Percentiles rank a stretch among this genome's conserved stretches.
phyloP scores from a whole-genome alignment of 2,113 vertebrate species.

The Chinchilla lanigera region DNA sequence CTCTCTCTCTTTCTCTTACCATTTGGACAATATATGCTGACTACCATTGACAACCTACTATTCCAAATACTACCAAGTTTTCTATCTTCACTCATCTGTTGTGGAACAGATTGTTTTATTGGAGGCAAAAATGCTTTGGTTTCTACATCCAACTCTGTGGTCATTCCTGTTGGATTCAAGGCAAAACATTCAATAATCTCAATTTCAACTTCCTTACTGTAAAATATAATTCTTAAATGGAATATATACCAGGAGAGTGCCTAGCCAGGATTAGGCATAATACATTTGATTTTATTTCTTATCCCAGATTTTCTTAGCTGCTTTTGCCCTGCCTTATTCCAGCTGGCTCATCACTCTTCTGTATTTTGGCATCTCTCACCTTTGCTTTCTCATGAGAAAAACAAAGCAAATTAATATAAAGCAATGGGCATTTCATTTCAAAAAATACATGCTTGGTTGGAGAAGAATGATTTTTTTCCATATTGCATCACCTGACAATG shows the following conservation, averaged over 20 bases:
- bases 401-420: slow-evolving; percentile 57
- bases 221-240: slow-evolving; percentile 6
- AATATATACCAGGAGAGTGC: neutral
- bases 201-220: neutral
- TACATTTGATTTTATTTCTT: neutral
- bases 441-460: slow-evolving; percentile 60
- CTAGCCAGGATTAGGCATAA: neutral
- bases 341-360: neutral
- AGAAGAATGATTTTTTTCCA: slow-evolving; percentile 70
- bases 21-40: neutral
- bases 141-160: neutral
- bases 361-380: slow-evolving; percentile 12
- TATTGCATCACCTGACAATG: slow-evolving; percentile 60
- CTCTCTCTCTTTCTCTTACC: too few relatives aligned
- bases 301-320: neutral
- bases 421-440: slow-evolving; percentile 68
- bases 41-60: neutral
- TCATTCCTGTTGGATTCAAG: neutral
- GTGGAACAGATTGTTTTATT: neutral
- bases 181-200: neutral
- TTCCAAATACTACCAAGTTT: neutral
- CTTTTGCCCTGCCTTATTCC: neutral
- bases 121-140: neutral
- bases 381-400: neutral
- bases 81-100: neutral